Conservation (phyloP, 2,113 vertebrate genomes). For the Ceratotherium simum region DNA sequence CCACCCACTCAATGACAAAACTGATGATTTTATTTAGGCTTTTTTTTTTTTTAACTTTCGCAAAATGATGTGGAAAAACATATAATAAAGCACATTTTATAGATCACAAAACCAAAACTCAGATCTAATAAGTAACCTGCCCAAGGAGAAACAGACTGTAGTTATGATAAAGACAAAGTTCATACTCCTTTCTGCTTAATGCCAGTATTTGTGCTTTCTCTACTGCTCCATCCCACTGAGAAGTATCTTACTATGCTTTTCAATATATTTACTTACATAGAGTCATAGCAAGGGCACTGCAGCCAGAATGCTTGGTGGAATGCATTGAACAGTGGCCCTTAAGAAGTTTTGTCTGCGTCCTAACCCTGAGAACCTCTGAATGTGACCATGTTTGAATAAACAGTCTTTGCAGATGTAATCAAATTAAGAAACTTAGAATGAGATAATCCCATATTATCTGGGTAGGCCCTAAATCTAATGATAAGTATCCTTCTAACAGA, state of each 20-base stretch:
- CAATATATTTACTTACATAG: not conserved
- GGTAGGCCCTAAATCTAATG: not conserved
- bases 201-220: not conserved
- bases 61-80: not conserved
- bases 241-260: fast-evolving
- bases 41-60: not conserved
- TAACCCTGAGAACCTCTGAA: not conserved
- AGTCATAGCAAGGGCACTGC: not conserved
- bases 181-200: not conserved
- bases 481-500: not conserved
- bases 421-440: not conserved
- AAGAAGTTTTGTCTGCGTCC: not conserved
- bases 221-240: not conserved
- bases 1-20: not conserved
- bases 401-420: not conserved
- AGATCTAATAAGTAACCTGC: not conserved
- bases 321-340: not conserved
- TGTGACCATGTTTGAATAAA: not conserved
- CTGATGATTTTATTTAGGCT: not conserved
- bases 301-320: not conserved
- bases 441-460: not conserved
- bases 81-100: not conserved
- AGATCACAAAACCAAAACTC: not conserved
- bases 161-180: not conserved
- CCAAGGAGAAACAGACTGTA: not conserved